Conservation (phyloP, 2,888 invertebrate species). For the Nephrotoma guestfalica region DNA sequence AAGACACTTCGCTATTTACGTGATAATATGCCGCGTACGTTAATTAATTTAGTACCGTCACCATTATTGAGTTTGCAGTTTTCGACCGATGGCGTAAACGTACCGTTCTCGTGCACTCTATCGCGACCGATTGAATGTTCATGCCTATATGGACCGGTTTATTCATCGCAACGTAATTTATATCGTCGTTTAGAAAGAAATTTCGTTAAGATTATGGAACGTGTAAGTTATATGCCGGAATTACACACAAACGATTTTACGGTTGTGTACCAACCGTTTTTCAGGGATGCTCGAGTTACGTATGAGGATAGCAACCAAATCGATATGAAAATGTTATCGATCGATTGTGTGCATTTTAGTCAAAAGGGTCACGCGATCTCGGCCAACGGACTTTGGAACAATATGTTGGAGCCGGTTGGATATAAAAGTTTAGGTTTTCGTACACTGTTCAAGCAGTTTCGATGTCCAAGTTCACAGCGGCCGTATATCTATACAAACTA, state of each 20-base stretch:
- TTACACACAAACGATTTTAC: slow-evolving; percentile 13
- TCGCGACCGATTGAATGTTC: slow-evolving; percentile 14
- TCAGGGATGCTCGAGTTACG: slow-evolving; percentile 11
- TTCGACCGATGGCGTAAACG: slow-evolving; percentile 13
- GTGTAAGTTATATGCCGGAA: slow-evolving; percentile 13
- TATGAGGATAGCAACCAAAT: slow-evolving; percentile 5
- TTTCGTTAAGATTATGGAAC: slow-evolving; percentile 16
- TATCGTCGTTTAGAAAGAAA: slow-evolving; percentile 13
- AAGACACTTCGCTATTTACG: slow-evolving; percentile 35
- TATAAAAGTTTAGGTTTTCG: slow-evolving; percentile 28
- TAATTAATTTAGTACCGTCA: slow-evolving; percentile 16
- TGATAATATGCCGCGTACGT: slow-evolving; percentile 36
- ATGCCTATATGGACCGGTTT: slow-evolving; percentile 15
- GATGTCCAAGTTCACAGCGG: slow-evolving; percentile 32
- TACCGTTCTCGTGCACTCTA: slow-evolving; percentile 13
- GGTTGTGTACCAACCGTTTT: slow-evolving; percentile 14
- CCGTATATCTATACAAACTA: slow-evolving; percentile 33
- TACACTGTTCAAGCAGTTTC: slow-evolving; percentile 24
- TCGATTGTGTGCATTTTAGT: slow-evolving; percentile 16
- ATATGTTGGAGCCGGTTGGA: slow-evolving; percentile 36
- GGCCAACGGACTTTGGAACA: slow-evolving; percentile 39
- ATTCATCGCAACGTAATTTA: slow-evolving; percentile 11
- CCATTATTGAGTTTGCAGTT: slow-evolving; percentile 14
- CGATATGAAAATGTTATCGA: slow-evolving; percentile 13
- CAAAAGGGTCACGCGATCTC: slow-evolving; percentile 18